Percentiles rank a stretch among this genome's conserved stretches.
phyloP scores from a whole-genome alignment of 2,888 invertebrate species.

The Drosophila austrosaltans region DNA sequence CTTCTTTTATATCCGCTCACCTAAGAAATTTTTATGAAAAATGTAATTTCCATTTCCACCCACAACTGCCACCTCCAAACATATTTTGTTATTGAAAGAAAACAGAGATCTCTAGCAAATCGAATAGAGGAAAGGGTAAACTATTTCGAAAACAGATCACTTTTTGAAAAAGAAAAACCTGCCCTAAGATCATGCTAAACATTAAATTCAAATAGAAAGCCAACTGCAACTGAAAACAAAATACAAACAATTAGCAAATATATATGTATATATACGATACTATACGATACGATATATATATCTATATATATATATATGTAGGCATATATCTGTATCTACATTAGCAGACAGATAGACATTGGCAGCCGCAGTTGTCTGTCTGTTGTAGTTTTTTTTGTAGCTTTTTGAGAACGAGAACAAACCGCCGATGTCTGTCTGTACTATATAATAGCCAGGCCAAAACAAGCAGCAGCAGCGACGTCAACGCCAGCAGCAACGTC shows the following conservation, averaged over 20 bases:
- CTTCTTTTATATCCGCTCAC: not conserved
- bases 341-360: slow-evolving; percentile 61
- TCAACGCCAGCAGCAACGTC: slow-evolving; percentile 24
- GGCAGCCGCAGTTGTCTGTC: slow-evolving; percentile 51
- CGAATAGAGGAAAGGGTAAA: slow-evolving; percentile 24
- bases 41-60: slow-evolving; percentile 7
- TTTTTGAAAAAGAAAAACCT: slow-evolving; percentile 18
- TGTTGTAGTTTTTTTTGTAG: slow-evolving; percentile 44
- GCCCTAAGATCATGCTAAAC: slow-evolving; percentile 23
- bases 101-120: slow-evolving; percentile 38
- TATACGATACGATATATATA: slow-evolving; percentile 21
- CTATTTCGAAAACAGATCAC: slow-evolving; percentile 3
- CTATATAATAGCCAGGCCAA: slow-evolving; percentile 67
- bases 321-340: slow-evolving; percentile 11
- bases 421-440: slow-evolving; percentile 44
- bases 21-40: not conserved
- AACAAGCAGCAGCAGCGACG: slow-evolving; percentile 42
- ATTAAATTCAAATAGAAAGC: slow-evolving; percentile 20
- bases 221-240: slow-evolving; percentile 47
- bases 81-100: slow-evolving; percentile 24
- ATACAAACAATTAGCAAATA: slow-evolving; percentile 71
- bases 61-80: not conserved
- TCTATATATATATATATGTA: slow-evolving; percentile 30
- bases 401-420: slow-evolving; percentile 44
- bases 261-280: slow-evolving; percentile 38